Evolutionary conservation across 2,797 vertebrate species (phyloP).

Genomic region (Amazona ochrocephala): DNA sequence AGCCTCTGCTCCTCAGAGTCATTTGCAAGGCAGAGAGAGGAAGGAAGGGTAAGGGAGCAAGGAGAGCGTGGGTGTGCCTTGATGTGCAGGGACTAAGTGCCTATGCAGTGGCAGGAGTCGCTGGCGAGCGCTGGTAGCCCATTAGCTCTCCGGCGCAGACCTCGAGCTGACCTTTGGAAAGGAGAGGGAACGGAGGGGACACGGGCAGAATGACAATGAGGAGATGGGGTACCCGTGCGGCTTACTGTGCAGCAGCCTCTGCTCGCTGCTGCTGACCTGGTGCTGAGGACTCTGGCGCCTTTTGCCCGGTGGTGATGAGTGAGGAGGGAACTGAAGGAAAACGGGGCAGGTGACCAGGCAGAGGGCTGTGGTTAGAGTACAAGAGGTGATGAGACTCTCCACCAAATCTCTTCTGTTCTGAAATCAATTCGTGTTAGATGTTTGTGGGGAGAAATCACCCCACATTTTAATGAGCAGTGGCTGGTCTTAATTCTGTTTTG

Average conservation of each 20-base stretch:
- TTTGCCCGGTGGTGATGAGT: rapidly evolving
- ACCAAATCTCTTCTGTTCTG: background rate
- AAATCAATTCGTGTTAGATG: background rate
- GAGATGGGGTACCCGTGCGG: background rate
- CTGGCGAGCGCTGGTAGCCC: constrained; percentile 72
- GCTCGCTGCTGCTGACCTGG: background rate
- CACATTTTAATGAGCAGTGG: background rate
- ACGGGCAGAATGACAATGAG: constrained; percentile 81
- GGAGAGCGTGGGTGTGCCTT: constrained; percentile 69
- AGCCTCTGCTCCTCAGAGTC: constrained; percentile 81
- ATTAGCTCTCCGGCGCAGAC: constrained; percentile 75
- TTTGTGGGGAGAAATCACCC: background rate
- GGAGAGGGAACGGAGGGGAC: constrained; percentile 67
- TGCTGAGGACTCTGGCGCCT: background rate
- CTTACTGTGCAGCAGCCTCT: background rate
- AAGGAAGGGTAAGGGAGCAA: constrained; percentile 42
- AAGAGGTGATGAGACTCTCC: background rate
- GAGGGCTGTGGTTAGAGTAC: background rate
- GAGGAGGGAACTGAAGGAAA: background rate
- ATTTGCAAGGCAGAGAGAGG: constrained; percentile 85
- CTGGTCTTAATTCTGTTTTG: background rate
- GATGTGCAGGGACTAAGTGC: constrained; percentile 74
- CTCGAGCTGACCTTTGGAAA: constrained; percentile 82
- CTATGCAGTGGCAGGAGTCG: constrained; percentile 64
- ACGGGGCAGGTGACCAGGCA: rapidly evolving